phyloP scores from a whole-genome alignment of 1,140 invertebrate species.

The Cydia fagiglandana region DNA sequence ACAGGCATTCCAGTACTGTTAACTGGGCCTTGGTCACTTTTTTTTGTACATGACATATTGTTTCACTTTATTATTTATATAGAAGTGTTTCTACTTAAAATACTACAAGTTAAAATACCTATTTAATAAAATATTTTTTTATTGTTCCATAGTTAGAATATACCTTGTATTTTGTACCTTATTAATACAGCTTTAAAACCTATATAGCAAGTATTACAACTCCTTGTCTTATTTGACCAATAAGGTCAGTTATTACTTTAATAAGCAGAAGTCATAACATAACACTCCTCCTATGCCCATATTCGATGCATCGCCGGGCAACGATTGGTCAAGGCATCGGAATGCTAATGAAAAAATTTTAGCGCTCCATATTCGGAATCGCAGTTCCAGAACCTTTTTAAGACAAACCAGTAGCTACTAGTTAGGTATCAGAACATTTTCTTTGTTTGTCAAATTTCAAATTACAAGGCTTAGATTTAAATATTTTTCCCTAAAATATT shows the following conservation, averaged over 20 bases:
- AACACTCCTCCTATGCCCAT: constrained; percentile 53
- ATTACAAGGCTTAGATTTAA: too few relatives aligned
- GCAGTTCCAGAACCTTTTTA: constrained; percentile 31
- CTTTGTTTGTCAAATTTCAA: constrained; percentile 27
- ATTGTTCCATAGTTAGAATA: too few relatives aligned
- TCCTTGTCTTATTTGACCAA: constrained; percentile 14
- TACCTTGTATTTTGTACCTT: too few relatives aligned
- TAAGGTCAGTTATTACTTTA: constrained; percentile 33
- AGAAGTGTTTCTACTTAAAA: too few relatives aligned
- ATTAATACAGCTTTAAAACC: background rate
- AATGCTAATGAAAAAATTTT: constrained; percentile 53
- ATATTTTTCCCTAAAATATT: too few relatives aligned
- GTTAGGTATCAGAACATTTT: constrained; percentile 11
- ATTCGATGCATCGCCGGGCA: constrained; percentile 38
- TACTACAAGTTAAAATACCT: too few relatives aligned
- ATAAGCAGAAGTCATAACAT: constrained; percentile 28
- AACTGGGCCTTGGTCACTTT: too few relatives aligned
- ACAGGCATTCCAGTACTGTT: too few relatives aligned
- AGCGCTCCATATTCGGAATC: constrained; percentile 51
- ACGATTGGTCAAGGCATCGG: constrained; percentile 49
- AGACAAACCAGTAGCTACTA: constrained; percentile 40
- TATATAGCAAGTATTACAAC: background rate
- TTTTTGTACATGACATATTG: too few relatives aligned
- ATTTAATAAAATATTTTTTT: too few relatives aligned
- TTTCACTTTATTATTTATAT: too few relatives aligned